These are phyloP conservation scores for Carcinoscorpius rotundicauda DNA, from an alignment of 1,140 invertebrate genomes.

Conservation along the genomic window DNA sequence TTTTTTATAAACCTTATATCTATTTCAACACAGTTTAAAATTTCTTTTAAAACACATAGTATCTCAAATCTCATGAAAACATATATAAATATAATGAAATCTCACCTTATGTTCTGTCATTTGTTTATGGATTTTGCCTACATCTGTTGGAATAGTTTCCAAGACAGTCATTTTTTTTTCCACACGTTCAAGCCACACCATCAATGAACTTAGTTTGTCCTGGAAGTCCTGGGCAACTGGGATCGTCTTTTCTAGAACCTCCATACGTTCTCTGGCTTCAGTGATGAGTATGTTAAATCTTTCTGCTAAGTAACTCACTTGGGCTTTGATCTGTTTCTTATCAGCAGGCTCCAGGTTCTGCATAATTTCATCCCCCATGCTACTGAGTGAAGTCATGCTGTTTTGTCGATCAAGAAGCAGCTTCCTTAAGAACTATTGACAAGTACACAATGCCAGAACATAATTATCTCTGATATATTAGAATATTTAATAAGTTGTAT, in stretches of 20 bases:
- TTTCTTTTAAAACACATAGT: conserved; percentile 9
- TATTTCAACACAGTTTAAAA: conserved; percentile 15
- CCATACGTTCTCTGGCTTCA: conserved; percentile 68
- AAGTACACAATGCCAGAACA: neutral
- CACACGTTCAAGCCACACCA: conserved; percentile 76
- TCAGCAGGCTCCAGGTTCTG: conserved; percentile 67
- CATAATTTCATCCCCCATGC: conserved; percentile 75
- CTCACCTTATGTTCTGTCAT: conserved; percentile 55
- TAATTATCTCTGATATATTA: too few species aligned
- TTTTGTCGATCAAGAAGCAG: conserved; percentile 86
- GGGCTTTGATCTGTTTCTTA: conserved; percentile 69
- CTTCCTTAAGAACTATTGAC: conserved; percentile 66
- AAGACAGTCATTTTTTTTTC: conserved; percentile 77
- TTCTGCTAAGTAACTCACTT: conserved; percentile 70
- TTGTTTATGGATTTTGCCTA: conserved; percentile 78
- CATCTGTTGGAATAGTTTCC: conserved; percentile 80
- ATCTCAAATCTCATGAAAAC: too few species aligned
- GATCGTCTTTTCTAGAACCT: conserved; percentile 76
- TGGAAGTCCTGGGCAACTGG: conserved; percentile 59
- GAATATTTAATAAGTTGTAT: too few species aligned
- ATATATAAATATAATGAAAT: neutral
- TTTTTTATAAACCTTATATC: too few species aligned
- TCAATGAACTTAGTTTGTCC: conserved; percentile 65
- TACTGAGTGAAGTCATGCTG: conserved; percentile 74
- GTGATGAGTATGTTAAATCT: conserved; percentile 68